These are phyloP conservation scores for Watsonalla binaria DNA, from an alignment of 2,888 invertebrate species.

Conservation along the genomic window DNA sequence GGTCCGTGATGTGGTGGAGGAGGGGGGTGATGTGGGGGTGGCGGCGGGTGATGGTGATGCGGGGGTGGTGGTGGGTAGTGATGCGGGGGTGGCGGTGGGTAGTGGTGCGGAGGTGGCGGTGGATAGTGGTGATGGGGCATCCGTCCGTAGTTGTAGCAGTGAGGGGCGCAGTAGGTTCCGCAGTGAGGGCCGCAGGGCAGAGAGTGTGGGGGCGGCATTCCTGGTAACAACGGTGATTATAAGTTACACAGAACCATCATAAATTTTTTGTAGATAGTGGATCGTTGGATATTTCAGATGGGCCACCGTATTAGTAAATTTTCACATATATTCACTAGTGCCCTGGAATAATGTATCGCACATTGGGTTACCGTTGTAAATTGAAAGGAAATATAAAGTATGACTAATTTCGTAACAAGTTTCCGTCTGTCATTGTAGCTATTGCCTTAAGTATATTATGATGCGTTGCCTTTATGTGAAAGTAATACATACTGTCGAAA, in stretches of 20 bases:
- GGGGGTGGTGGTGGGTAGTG: slow-evolving; percentile 18
- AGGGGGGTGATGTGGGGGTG: slow-evolving; percentile 16
- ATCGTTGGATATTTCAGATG: too few species aligned
- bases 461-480: too few species aligned
- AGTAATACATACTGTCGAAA: background rate
- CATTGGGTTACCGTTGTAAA: too few species aligned
- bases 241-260: background rate
- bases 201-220: slow-evolving; percentile 54
- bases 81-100: slow-evolving; percentile 11
- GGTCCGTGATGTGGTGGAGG: slow-evolving; percentile 12
- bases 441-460: too few species aligned
- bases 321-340: too few species aligned
- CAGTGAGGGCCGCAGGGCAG: slow-evolving; percentile 45
- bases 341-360: too few species aligned
- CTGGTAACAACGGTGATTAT: slow-evolving; percentile 28
- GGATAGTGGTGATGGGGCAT: slow-evolving; percentile 15
- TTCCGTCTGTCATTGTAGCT: too few species aligned
- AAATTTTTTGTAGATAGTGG: too few species aligned
- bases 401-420: too few species aligned
- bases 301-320: too few species aligned
- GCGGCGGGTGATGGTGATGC: slow-evolving; percentile 13
- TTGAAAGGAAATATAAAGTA: too few species aligned
- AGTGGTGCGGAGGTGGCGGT: slow-evolving; percentile 15
- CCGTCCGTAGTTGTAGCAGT: slow-evolving; percentile 36
- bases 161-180: slow-evolving; percentile 38